Base-by-base conservation (phyloP, 1,140 invertebrate genomes). In the Meloidogyne chitwoodi region DNA sequence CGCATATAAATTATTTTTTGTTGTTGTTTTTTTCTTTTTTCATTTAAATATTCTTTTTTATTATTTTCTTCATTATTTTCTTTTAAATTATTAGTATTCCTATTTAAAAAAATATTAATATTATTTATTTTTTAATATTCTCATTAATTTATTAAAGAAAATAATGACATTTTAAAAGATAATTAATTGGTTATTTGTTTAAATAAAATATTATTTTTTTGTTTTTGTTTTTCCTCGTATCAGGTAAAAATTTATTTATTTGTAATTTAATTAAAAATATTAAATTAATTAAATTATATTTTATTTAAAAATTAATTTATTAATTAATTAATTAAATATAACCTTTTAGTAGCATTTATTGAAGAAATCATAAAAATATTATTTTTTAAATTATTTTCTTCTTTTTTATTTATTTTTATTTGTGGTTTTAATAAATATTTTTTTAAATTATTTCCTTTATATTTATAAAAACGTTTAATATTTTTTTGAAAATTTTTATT, bases 401-500 rank as follows among this genome's bases (percentile, higher is more conserved):
- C 41, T 44, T 44, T 19, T 44, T 44, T 14, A 6, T 44, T 19
- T 44, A 16, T 56, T 56, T 19, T 56, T 56, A n/a, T 56, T 56
- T 56, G 48, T 56, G 48, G 48, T 56, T 56, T 56, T 56, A 38
- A 8, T 38, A 56, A 56, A 56, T 56, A 56, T n/a, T 56, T 56
- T 56, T 56, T 56, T 56, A 19, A 19, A 56, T 56, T 22, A n/a
- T n/a, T n/a, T 56, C 48, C 48, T 56, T 8, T 6, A 56, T n/a
- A 56, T 56, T 56, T 56, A 56, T 56, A 56, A n/a, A 56, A 56
- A 56, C 19, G 48, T n/a, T 56, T 56, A 56, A 5, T n/a, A 48
- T 63, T 77, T 67, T 34, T 41, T 79, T 81, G 61, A 31, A 68
- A 26, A 79, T 80, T 31, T 73, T 80, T 38, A 6, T 44, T 80